A percentile compares a stretch with the other conserved stretches of the same genome.
phyloP scores from a whole-genome alignment of 2,113 vertebrate species.

The Gobiocypris rarus region DNA sequence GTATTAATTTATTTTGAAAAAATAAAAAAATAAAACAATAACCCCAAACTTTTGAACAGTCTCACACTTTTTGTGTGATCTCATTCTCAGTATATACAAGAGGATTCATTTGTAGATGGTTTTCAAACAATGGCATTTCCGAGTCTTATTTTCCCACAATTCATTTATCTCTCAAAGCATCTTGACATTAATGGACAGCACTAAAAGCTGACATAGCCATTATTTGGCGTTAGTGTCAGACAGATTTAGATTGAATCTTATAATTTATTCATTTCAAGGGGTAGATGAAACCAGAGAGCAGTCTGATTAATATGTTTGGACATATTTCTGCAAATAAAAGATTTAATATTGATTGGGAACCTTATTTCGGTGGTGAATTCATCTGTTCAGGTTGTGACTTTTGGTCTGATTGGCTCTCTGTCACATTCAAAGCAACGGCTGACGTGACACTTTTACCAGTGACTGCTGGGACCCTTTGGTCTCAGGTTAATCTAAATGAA shows the following conservation, averaged over 20 bases:
- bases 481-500: constrained; percentile 69
- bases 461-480: constrained; percentile 58
- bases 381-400: constrained; percentile 29
- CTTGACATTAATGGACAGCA: neutral
- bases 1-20: neutral
- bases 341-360: neutral
- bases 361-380: neutral
- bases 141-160: neutral
- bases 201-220: constrained; percentile 12
- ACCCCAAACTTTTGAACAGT: no score
- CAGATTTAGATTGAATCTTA: neutral
- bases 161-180: neutral
- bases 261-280: constrained; percentile 4
- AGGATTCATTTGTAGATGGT: neutral
- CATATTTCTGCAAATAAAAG: constrained; percentile 13
- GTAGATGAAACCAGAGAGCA: neutral
- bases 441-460: constrained; percentile 65
- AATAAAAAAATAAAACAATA: neutral
- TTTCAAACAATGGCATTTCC: neutral
- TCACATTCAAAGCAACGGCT: constrained; percentile 63
- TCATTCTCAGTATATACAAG: no score
- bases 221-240: constrained; percentile 11
- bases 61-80: no score
- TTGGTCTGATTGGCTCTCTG: constrained; percentile 53
- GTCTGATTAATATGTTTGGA: neutral